These are phyloP conservation scores for Luscinia megarhynchos DNA, from an alignment of 2,797 vertebrate genomes.

Conservation along the genomic window DNA sequence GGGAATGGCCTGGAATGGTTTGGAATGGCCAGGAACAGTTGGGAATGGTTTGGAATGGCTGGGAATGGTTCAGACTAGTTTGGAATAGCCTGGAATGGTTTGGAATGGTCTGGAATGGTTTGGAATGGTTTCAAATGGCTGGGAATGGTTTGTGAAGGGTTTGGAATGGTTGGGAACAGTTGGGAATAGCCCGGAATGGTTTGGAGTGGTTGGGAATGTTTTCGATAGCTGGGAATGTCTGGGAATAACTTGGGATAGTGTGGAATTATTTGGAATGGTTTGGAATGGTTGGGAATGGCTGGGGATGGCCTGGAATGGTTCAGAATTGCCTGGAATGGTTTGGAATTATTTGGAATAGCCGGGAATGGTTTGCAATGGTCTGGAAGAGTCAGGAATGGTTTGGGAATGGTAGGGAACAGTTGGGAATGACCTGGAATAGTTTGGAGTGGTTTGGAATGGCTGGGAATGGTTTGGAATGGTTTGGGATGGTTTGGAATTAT, in stretches of 20 bases:
- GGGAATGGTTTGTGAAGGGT: not conserved
- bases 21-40: not conserved
- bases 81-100: no score
- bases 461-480: not conserved
- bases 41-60: no score
- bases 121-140: not conserved
- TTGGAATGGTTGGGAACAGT: not conserved
- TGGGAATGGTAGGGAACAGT: not conserved
- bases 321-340: no score
- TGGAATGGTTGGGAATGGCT: not conserved
- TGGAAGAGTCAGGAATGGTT: no score
- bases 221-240: no score
- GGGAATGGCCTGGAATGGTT: not conserved
- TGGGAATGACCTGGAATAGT: no score
- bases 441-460: not conserved
- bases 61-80: no score
- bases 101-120: not conserved
- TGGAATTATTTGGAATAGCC: accelerated
- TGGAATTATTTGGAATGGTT: not conserved
- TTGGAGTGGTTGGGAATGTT: not conserved
- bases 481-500: no score
- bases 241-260: not conserved
- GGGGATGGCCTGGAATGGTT: not conserved
- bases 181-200: no score
- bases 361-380: not conserved